Evolutionary conservation across 2,797 vertebrate genomes (phyloP), one percentile per base, ranked within the genome.

Genomic region (Odontamblyopus rebecca): DNA sequence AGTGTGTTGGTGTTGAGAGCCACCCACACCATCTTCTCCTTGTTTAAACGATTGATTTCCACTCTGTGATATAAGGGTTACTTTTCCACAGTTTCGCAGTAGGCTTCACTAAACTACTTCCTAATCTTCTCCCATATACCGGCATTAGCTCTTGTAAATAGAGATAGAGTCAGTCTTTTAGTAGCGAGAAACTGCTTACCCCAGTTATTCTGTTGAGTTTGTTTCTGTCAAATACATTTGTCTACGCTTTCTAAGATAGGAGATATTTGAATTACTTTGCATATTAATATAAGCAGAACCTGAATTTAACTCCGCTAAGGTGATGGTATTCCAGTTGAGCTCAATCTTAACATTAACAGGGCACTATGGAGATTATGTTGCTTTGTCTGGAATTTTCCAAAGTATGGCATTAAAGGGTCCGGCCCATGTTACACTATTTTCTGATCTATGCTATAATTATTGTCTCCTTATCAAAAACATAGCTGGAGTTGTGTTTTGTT

Each of bases 161-260:
- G 70, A 84, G 80, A 79, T 78, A 73, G 86, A 81, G 71, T 9
- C 70, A 30, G 44, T 9, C 69, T 68, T 63, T 75, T 64, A 70
- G 48, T 60, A 50, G 30, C 38, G 41, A 8, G 68, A 70, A 51
- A 50, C n/a, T 76, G 68, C 53, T 70, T 56, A 67, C 35, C 3
- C 11, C 44, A 2, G 64, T 61, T 61, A 70, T 30, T 69, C 73
- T 53, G 16, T 71, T 71, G 69, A 84, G 69, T 70, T 70, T 71
- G 57, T 56, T 63, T 5, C 32, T 41, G 19, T 41, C 16, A 12
- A 44, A 44, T 44, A 44, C 35, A 38, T 38, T 38, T 38, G 32
- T 35, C 6, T 9, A 38, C 0, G 35, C 9, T 38, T 35, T 38
- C 2, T 38, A 38, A 38, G 35, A 2, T 38, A 38, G 35, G 35